These are phyloP conservation scores for Muricea muricata DNA, from an alignment of 92 coral and sea anemone species.

Conservation along the genomic window DNA sequence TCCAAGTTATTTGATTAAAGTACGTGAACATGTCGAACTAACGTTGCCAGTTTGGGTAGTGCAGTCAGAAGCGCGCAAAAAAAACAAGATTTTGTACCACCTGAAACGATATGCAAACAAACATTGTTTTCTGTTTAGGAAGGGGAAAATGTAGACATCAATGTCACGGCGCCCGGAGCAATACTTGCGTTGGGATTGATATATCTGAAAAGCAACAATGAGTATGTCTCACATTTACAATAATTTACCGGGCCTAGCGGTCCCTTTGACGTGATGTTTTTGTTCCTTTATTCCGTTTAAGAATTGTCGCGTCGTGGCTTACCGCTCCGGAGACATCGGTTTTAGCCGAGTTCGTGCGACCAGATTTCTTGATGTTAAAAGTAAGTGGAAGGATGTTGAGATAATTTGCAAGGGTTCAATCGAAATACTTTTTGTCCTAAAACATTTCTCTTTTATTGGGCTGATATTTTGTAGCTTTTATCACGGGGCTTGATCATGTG, in stretches of 20 bases:
- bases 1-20: conserved; percentile 95
- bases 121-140: conserved; percentile 56
- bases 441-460: background rate
- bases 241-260: too few species aligned
- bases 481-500: conserved; percentile 94
- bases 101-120: background rate
- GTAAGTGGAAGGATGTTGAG: conserved; percentile 53
- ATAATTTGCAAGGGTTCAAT: too few species aligned
- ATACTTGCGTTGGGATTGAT: conserved; percentile 92
- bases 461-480: conserved; percentile 70
- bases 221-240: conserved; percentile 59
- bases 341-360: conserved; percentile 88
- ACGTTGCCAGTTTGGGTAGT: too few species aligned
- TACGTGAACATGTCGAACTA: conserved; percentile 6
- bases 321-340: conserved; percentile 97
- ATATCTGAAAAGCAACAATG: conserved; percentile 94
- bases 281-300: too few species aligned
- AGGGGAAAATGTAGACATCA: conserved; percentile 93
- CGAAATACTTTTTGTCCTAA: too few species aligned
- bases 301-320: conserved; percentile 98
- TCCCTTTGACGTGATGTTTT: too few species aligned
- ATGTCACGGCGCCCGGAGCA: conserved; percentile 98
- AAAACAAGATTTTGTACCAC: background rate
- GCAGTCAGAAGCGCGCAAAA: too few species aligned
- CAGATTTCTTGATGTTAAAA: conserved; percentile 88